Conservation (phyloP, 2,113 vertebrate genomes). For the Cnemophilus loriae region DNA sequence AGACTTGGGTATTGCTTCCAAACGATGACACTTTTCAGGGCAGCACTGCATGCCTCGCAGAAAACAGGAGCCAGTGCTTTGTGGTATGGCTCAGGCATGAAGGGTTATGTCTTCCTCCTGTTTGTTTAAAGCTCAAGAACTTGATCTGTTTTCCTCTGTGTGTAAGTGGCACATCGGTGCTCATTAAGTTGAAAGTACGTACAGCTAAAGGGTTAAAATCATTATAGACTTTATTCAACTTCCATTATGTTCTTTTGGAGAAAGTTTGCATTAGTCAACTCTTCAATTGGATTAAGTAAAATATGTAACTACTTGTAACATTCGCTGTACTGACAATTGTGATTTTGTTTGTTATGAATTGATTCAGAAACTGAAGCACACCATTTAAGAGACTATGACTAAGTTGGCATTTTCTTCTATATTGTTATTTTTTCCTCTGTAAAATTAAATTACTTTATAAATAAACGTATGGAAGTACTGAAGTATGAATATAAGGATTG, state of each 20-base stretch:
- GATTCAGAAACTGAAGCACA: slow-evolving; percentile 28
- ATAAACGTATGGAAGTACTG: slow-evolving; percentile 35
- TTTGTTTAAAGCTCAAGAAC: not conserved
- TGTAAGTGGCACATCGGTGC: not conserved
- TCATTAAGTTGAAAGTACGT: not conserved
- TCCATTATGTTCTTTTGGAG: not conserved
- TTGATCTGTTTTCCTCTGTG: not conserved
- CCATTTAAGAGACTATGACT: not conserved
- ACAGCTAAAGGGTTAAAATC: not conserved
- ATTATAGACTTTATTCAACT: not conserved
- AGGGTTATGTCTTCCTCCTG: not conserved
- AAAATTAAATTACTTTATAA: slow-evolving; percentile 50
- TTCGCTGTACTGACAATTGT: not conserved
- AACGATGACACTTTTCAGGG: not conserved
- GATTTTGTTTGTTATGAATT: not conserved
- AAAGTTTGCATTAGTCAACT: not conserved
- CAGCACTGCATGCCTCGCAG: not conserved
- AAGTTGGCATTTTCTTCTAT: not conserved
- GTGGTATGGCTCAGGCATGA: not conserved
- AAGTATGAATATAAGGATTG: not conserved
- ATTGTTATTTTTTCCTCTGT: slow-evolving; percentile 12
- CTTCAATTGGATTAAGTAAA: slow-evolving; percentile 11
- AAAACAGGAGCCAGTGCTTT: not conserved
- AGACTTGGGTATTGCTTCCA: not conserved
- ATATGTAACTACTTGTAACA: not conserved